Evolutionary conservation across 2,113 vertebrate genomes (phyloP), one percentile per base, ranked within the genome.

Genomic region (Mesoclemmys tuberculata): DNA sequence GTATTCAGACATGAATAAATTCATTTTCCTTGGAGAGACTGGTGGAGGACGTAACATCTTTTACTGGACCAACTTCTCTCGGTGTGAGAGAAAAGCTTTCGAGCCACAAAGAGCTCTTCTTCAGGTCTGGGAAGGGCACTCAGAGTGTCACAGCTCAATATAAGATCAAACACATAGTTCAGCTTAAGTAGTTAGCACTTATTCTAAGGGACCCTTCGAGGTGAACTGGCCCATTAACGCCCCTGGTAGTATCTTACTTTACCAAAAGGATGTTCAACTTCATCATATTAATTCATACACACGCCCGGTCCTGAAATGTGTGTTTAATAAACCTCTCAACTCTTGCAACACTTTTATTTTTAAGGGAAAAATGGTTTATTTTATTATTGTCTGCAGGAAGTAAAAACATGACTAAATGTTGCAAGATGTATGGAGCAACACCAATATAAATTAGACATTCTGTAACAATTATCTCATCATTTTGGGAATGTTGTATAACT

Each of bases 241-340:
- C 14, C 7, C 6, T 8, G 46, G 61, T 64, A n/a, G 61, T 61
- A 14, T 14, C 27, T 31, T 14, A 64, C 13, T 64, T 64, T 54
- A 41, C 22, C 11, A 48, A 75, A 2, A 2, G 5, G 3, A 7
- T 2, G 31, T 10, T 84, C 21, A 14, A 5, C 10, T 56, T 49
- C 7, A 64, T 44, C 7, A 4, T 41, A 14, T 19, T 6, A 14
- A n/a, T 54, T 38, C 38, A 1, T 0, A 4, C 0, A 21, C 56
- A 58, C 2, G 4, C 24, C 1, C 56, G 21, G 5, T 11, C 41
- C 41, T 5, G 35, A 35, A 19, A 1, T 4, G 4, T 2, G 1
- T 8, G 38, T 10, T 44, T 18, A 26, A 5, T 4, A 8, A 84
- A 13, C 4, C 64, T 52, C 26, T 2, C n/a, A n/a, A 38, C 26